Conservation (phyloP, 1,140 invertebrate genomes). For the Euborellia annulipes region DNA sequence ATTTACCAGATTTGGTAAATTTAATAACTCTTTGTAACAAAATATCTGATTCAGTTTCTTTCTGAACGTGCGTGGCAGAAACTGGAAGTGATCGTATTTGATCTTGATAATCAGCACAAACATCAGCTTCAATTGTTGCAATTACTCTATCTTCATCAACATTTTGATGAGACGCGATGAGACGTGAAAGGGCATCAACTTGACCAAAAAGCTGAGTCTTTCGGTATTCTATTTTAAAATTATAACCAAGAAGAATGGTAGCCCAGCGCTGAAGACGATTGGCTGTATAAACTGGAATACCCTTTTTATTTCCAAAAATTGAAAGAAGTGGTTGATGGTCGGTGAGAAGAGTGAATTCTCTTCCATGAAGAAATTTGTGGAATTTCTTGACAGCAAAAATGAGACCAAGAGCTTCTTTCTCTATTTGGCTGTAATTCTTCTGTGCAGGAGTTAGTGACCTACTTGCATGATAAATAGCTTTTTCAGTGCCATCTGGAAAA, state of each 20-base stretch:
- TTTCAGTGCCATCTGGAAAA: constrained; percentile 22
- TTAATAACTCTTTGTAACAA: not conserved
- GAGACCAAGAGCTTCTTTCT: constrained; percentile 35
- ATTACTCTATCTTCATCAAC: not conserved
- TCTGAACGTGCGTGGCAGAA: not conserved
- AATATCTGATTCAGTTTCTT: not conserved
- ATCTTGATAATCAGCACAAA: not conserved
- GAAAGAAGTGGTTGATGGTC: constrained; percentile 25
- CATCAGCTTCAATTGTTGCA: not conserved
- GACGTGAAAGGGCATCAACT: constrained; percentile 1
- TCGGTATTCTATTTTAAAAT: constrained; percentile 21
- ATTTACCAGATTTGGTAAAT: not conserved
- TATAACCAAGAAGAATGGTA: constrained; percentile 20
- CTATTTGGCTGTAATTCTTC: constrained; percentile 32
- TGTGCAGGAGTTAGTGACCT: constrained; percentile 28
- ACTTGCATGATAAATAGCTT: constrained; percentile 31
- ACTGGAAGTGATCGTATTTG: constrained; percentile 1
- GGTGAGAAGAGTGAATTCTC: constrained; percentile 22
- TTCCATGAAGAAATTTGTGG: constrained; percentile 29
- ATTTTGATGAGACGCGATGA: not conserved
- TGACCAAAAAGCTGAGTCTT: not conserved
- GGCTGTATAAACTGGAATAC: constrained; percentile 17
- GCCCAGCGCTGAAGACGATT: constrained; percentile 24
- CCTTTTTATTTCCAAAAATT: constrained; percentile 18
- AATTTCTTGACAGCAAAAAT: constrained; percentile 31